Evolutionary conservation across 1,140 invertebrate species (phyloP).

Genomic region (Drosophila micromelanica): DNA sequence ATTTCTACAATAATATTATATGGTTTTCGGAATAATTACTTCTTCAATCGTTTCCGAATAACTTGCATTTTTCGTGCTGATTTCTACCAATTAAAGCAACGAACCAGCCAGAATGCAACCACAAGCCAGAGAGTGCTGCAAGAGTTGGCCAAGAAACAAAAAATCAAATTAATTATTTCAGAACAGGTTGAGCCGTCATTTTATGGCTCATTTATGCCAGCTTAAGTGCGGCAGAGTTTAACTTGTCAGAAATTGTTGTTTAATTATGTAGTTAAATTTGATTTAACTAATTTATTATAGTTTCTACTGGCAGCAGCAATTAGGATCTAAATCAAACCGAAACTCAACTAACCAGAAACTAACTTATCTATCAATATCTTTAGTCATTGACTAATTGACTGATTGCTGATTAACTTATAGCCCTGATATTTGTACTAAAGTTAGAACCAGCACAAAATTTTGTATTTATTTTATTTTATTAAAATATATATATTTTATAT

Average conservation of each 20-base stretch:
- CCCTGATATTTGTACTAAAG: too few species aligned
- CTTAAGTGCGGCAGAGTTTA: conserved; percentile 32
- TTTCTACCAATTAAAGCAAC: conserved; percentile 1
- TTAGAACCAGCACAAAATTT: too few species aligned
- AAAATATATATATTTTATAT: not conserved
- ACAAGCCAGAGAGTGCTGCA: not conserved
- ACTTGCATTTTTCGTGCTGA: not conserved
- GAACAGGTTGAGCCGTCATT: conserved; percentile 65
- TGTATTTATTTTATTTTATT: too few species aligned
- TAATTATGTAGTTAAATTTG: conserved; percentile 33
- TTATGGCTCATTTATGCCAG: conserved; percentile 69
- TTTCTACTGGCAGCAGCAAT: not conserved
- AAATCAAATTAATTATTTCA: conserved; percentile 24
- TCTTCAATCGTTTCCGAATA: not conserved
- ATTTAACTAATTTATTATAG: conserved; percentile 52
- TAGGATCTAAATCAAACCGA: not conserved
- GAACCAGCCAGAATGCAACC: conserved; percentile 18
- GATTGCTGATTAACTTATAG: too few species aligned
- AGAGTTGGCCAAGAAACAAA: conserved; percentile 27
- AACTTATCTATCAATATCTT: too few species aligned
- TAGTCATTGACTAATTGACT: too few species aligned
- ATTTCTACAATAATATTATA: too few species aligned
- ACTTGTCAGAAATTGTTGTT: conserved; percentile 25
- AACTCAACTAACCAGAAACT: not conserved
- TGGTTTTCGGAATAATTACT: not conserved